A percentile compares a stretch with the other conserved stretches of the same genome.
Conservation (phyloP, 2,888 invertebrate species). For the Proisotoma minuta region DNA sequence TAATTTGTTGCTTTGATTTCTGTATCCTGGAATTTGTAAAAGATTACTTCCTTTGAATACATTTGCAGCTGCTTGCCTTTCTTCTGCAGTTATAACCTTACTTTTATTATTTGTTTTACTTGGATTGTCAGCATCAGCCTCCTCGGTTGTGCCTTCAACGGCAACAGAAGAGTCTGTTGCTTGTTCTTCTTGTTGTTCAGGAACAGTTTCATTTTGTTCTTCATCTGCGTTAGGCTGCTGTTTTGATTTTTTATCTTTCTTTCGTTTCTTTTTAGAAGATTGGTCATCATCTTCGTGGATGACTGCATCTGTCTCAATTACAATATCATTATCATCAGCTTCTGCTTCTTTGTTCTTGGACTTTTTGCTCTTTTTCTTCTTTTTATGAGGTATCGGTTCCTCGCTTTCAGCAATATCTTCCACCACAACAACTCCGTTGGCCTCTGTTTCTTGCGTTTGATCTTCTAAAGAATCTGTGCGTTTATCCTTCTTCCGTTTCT, state of each 20-base stretch:
- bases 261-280: constrained; percentile 11
- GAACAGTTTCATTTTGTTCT: constrained; percentile 1
- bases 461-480: not conserved
- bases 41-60: constrained; percentile 13
- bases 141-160: not conserved
- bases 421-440: not conserved
- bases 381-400: not conserved
- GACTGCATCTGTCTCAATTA: not conserved
- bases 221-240: not conserved
- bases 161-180: not conserved
- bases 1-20: constrained; percentile 12
- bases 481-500: constrained; percentile 8
- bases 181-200: not conserved
- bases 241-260: constrained; percentile 8
- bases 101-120: too few relatives aligned
- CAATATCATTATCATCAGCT: not conserved
- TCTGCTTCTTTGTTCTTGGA: not conserved
- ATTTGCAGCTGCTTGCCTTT: constrained; percentile 4
- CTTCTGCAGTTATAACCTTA: not conserved
- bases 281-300: not conserved
- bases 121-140: not conserved
- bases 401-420: not conserved
- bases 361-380: constrained; percentile 3
- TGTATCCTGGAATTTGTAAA: constrained; percentile 15
- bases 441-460: not conserved